These are phyloP conservation scores for Miniopterus natalensis DNA, from an alignment of 2,113 vertebrate genomes.

Conservation along the genomic window DNA sequence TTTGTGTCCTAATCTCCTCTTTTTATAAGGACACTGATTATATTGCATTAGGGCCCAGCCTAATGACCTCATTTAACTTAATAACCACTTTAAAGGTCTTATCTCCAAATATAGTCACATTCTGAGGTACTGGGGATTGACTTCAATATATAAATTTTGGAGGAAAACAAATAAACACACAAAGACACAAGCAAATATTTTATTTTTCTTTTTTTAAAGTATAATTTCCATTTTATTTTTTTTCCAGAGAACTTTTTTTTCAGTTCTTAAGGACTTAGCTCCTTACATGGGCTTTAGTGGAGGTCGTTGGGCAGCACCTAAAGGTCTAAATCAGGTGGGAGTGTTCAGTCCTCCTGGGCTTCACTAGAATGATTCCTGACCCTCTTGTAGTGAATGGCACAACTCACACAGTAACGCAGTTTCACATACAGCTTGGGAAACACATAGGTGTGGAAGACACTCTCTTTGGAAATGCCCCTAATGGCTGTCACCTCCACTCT, in stretches of 20 bases:
- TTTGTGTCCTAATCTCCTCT: neutral
- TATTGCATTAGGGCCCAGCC: neutral
- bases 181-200: neutral
- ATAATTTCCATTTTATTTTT: neutral
- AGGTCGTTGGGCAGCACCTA: neutral
- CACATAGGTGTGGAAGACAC: neutral
- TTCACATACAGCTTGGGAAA: neutral
- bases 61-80: neutral
- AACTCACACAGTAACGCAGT: neutral
- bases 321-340: neutral
- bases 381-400: neutral
- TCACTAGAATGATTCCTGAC: neutral
- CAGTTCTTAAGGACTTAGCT: neutral
- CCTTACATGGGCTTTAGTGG: neutral
- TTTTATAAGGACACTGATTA: neutral
- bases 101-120: constrained; percentile 3
- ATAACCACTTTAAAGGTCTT: neutral
- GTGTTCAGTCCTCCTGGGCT: neutral
- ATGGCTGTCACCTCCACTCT: neutral
- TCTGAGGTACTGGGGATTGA: neutral
- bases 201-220: neutral
- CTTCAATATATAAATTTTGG: neutral
- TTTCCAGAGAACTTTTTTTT: neutral
- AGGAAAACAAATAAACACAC: neutral
- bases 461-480: neutral